Evolutionary conservation across 2,113 vertebrate genomes (phyloP).

Genomic region (Otis tarda): DNA sequence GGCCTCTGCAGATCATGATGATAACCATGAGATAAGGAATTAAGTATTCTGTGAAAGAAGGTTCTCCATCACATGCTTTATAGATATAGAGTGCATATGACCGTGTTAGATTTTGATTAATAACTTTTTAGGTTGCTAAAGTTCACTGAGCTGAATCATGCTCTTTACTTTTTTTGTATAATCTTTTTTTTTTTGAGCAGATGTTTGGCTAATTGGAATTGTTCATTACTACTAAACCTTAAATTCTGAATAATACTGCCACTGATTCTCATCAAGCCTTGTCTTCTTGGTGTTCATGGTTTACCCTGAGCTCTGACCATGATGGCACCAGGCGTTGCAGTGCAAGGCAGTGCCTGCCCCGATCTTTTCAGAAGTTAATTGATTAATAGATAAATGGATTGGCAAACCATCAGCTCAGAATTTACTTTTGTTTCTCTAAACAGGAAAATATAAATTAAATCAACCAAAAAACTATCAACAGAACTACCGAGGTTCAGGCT

Average conservation of each 20-base stretch:
- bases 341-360: neutral
- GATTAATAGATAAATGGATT: neutral
- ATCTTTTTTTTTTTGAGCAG: neutral
- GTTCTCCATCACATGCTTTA: neutral
- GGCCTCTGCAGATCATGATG: neutral
- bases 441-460: neutral
- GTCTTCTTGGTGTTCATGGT: neutral
- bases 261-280: neutral
- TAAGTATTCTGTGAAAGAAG: neutral
- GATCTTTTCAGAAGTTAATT: neutral
- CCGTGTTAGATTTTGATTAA: neutral
- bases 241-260: neutral
- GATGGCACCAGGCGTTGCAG: accelerated
- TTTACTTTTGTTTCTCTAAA: neutral
- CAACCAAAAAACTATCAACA: neutral
- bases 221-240: neutral
- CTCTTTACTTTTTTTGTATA: neutral
- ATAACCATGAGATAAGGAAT: neutral
- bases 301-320: neutral
- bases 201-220: neutral
- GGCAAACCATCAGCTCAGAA: neutral
- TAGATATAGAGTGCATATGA: neutral
- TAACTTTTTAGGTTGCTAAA: neutral
- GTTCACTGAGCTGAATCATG: neutral
- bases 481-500: neutral